Percentiles rank a stretch among this genome's conserved stretches.
These are phyloP conservation scores for Musca vetustissima DNA, from an alignment of 1,140 invertebrate species.

Conservation along the genomic window DNA sequence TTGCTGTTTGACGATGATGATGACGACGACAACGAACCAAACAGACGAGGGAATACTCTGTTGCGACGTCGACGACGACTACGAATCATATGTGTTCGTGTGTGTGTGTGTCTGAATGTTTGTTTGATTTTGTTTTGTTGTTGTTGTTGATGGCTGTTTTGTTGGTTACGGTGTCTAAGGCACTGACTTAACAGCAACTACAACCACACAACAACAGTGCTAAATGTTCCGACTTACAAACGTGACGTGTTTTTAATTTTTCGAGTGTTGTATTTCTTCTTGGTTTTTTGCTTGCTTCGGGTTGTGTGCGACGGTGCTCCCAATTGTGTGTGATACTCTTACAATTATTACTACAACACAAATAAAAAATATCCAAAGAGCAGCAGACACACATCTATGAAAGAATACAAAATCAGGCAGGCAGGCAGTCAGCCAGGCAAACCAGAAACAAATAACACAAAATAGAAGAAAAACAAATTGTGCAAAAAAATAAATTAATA, in stretches of 20 bases:
- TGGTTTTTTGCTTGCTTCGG: neutral
- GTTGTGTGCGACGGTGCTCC: neutral
- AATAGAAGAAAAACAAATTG: too few species aligned
- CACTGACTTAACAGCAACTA: conserved; percentile 28
- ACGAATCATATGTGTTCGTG: neutral
- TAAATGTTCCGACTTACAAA: conserved; percentile 24
- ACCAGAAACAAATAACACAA: too few species aligned
- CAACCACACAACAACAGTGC: conserved; percentile 25
- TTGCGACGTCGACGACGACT: neutral
- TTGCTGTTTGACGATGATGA: neutral
- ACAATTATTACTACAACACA: neutral
- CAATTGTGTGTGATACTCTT: neutral
- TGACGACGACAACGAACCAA: too few species aligned
- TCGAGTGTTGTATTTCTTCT: neutral
- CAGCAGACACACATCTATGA: neutral
- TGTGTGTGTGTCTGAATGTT: conserved; percentile 11
- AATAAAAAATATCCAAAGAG: neutral
- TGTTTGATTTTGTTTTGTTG: neutral
- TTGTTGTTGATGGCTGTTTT: conserved; percentile 23
- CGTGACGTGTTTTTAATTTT: conserved; percentile 18
- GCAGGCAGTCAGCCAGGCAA: too few species aligned
- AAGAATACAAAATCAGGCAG: neutral
- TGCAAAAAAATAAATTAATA: too few species aligned
- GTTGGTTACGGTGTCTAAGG: conserved; percentile 27
- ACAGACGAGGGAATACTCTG: too few species aligned